A percentile compares a stretch with the other conserved stretches of the same genome.
phyloP scores from a whole-genome alignment of 2,888 invertebrate species.

The Euzetes globulus region DNA sequence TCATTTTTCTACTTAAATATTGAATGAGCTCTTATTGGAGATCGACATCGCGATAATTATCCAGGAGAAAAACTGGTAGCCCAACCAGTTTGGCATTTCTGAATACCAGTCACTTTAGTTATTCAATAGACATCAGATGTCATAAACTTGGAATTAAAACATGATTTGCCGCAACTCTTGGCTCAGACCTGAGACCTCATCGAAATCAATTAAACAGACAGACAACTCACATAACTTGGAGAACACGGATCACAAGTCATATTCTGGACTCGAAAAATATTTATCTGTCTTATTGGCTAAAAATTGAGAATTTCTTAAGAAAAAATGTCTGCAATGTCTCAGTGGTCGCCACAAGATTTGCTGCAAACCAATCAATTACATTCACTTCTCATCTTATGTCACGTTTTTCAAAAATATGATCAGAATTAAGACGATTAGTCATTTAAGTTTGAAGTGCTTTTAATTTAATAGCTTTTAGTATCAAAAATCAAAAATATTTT shows the following conservation, averaged over 20 bases:
- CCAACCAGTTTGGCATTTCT: too few species aligned
- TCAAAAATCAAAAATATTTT: neutral
- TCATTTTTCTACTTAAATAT: too few species aligned
- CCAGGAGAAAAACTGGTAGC: too few species aligned
- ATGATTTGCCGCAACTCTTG: too few species aligned
- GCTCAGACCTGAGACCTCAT: too few species aligned
- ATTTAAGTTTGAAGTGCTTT: conserved; percentile 1
- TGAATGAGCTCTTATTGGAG: too few species aligned
- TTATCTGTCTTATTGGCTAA: neutral
- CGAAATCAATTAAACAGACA: too few species aligned
- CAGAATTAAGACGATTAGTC: conserved; percentile 1
- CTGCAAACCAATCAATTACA: neutral
- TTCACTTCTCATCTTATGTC: neutral
- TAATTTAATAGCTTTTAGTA: neutral
- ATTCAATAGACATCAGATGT: too few species aligned
- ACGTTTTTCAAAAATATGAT: neutral
- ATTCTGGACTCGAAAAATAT: neutral
- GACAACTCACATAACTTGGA: neutral
- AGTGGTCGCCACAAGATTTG: neutral
- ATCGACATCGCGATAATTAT: too few species aligned
- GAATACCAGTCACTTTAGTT: too few species aligned
- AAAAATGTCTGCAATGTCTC: neutral
- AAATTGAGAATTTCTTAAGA: neutral
- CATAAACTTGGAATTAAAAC: too few species aligned
- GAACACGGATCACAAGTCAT: neutral